phyloP scores from a whole-genome alignment of 2,113 vertebrate genomes.

The Pelecanus crispus region DNA sequence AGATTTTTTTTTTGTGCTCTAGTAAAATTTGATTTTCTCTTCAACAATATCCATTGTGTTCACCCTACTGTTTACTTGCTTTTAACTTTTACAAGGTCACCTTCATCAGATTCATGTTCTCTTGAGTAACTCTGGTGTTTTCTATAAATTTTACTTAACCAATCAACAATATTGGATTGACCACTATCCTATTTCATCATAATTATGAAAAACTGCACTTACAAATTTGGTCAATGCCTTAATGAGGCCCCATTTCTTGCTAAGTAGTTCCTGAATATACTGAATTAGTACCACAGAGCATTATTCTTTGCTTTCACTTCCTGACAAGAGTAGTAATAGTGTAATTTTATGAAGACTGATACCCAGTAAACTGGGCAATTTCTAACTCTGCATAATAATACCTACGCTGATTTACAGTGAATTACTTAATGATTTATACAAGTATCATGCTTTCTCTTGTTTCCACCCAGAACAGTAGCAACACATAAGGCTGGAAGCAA shows the following conservation, averaged over 20 bases:
- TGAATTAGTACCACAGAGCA: neutral
- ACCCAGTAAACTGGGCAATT: neutral
- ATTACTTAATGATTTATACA: neutral
- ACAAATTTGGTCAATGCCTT: neutral
- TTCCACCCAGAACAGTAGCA: neutral
- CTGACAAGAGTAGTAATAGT: neutral
- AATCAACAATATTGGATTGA: neutral
- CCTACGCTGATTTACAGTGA: neutral
- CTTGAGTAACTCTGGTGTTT: neutral
- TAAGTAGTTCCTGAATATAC: conserved; percentile 9
- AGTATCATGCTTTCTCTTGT: neutral
- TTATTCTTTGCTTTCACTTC: neutral
- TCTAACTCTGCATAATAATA: neutral
- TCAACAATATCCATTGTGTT: neutral
- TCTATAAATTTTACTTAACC: neutral
- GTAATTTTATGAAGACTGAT: neutral
- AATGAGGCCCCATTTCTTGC: neutral
- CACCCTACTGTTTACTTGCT: neutral
- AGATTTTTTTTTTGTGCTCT: neutral
- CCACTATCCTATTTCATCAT: neutral
- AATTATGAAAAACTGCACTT: neutral
- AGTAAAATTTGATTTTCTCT: neutral
- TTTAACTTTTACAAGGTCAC: neutral
- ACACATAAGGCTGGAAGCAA: neutral
- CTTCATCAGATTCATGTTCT: neutral